Evolutionary conservation across 2,113 vertebrate species (phyloP), one percentile per base, ranked within the genome.

Genomic region (Bungarus multicinctus): DNA sequence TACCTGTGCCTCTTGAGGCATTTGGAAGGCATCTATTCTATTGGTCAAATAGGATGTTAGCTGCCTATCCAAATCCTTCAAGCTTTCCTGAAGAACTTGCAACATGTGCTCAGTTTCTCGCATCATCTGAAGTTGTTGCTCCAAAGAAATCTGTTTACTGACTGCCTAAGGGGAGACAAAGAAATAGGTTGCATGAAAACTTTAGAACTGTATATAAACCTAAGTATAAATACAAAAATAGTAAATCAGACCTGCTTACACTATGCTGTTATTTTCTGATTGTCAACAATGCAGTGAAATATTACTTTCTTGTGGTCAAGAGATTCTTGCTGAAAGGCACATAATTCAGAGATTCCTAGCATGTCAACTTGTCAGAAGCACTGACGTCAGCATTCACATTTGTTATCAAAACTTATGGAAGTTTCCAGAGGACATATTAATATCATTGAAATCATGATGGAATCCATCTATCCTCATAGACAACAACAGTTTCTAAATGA

Each of bases 1-100:
- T 98, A 99, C 99, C 99, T 99, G 99, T 22, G 99, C 99, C 94
- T 99, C 99, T 95, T 99, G 98, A 0, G 99, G 99, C 64, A 99
- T 98, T 95, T 99, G 99, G 95, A 99, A 98, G 89, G 99, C 99
- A 60, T 99, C 99, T 30, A 99, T 91, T 86, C 99, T 98, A n/a
- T 99, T 99, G 0, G 99, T 99, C 96, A 99, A 97, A 96, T 99
- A 99, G 0, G 98, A 98, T 0, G 99, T 99, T 69, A 99, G 98
- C 0, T 98, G 99, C 93, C 98, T 98, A 94, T 99, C 99, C 95
- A 99, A 97, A 92, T 98, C 98, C 25, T 92, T 96, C 89, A 99
- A 97, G 85, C 98, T 98, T 93, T 99, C 99, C 93, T 99, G 99
- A 94, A 99, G 97, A 27, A 98, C 96, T 27, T 99, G 98, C 50